A percentile compares a stretch with the other conserved stretches of the same genome.
Evolutionary conservation across 2,797 vertebrate species (phyloP).

Genomic region (Tragelaphus eurycerus): DNA sequence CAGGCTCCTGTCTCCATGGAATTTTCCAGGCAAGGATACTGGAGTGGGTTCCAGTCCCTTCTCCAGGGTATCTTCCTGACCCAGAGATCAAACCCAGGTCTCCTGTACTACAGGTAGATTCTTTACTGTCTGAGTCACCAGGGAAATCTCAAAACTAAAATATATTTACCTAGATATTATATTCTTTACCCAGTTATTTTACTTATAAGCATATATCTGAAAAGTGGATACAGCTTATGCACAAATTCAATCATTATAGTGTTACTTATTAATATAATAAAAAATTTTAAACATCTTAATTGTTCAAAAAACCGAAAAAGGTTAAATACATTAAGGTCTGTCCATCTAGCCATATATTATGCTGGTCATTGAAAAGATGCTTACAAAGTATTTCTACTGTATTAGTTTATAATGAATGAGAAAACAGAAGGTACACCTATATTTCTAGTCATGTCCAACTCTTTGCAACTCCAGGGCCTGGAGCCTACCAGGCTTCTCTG

Average conservation of each 20-base stretch:
- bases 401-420: neutral
- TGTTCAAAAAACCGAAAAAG: neutral
- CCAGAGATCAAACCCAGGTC: neutral
- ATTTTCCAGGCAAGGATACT: neutral
- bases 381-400: neutral
- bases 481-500: neutral
- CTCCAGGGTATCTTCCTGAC: neutral
- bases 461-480: neutral
- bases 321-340: neutral
- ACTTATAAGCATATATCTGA: neutral
- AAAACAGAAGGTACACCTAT: neutral
- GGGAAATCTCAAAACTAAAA: neutral
- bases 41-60: neutral
- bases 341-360: neutral
- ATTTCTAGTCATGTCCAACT: neutral
- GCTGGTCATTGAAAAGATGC: neutral
- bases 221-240: neutral
- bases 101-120: neutral
- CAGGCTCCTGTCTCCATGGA: neutral
- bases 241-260: neutral
- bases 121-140: neutral
- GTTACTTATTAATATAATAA: neutral
- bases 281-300: neutral
- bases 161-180: neutral
- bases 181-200: neutral